Evolutionary conservation across 1,140 invertebrate species (phyloP), one percentile per base, ranked within the genome.

Genomic region (Camponotus floridanus): DNA sequence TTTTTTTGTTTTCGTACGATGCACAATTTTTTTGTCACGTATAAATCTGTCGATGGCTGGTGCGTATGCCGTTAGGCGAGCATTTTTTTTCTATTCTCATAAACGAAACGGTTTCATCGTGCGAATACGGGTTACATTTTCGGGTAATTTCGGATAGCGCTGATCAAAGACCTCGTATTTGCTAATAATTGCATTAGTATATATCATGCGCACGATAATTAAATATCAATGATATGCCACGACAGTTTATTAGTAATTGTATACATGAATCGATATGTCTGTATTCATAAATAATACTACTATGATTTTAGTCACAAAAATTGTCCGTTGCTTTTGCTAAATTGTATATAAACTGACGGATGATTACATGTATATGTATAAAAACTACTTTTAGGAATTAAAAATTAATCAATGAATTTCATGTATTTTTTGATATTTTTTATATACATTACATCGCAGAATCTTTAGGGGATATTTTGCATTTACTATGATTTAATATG

Each of bases 121-220:
- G 76, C 48, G 76, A 67, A 68, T 42, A 83, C 65, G 31, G 31
- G 59, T 48, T 33, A 48, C 7, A 33, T 39, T 84, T 74, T 57
- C 81, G 45, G 15, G 61, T 76, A 85, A 78, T 85, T 85, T 45
- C 21, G 59, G 21, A 33, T 85, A 85, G 26, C 26, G 26, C 76
- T 65, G 81, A 85, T 85, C 81, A 85, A 85, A 85, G 59, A 36
- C 7, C 73, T 55, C 39, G 68, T n/a, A 15, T 48, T 59, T 61
- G 68, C 68, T 83, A 83, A 83, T 74, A 83, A 83, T 57, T 83
- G 68, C 68, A 74, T 83, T 73, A 73, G 55, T 74, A 83, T 74
- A 83, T 42, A 39, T 83, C 59, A 61, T 74, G 55, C 31, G 26
- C 62, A 73, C 74, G 68, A 74, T 83, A 83, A 83, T 83, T 83